Evolutionary conservation across 2,888 invertebrate species (phyloP).

Genomic region (Pterostichus madidus): DNA sequence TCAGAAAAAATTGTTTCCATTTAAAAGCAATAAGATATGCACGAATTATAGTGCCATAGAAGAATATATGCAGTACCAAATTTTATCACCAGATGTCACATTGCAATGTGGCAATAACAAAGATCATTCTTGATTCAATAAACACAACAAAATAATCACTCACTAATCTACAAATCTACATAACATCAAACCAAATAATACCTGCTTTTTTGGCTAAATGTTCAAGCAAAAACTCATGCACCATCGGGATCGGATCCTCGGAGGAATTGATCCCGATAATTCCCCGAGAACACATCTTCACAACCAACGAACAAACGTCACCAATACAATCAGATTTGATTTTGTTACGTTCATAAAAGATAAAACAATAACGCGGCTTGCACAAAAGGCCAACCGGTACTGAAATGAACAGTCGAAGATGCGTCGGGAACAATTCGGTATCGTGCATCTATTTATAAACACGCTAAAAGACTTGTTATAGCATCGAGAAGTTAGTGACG

Average conservation of each 20-base stretch:
- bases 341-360: too few relatives aligned
- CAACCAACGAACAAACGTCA: not conserved
- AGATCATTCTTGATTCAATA: too few relatives aligned
- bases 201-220: conserved; percentile 49
- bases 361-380: not conserved
- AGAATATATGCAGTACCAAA: too few relatives aligned
- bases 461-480: conserved; percentile 51
- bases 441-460: conserved; percentile 54
- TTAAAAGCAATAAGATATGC: too few relatives aligned
- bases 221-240: conserved; percentile 56
- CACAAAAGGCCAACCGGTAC: conserved; percentile 34
- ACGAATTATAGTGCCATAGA: too few relatives aligned
- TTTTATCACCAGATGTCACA: too few relatives aligned
- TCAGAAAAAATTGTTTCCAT: too few relatives aligned
- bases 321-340: not conserved
- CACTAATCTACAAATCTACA: too few relatives aligned
- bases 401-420: conserved; percentile 36
- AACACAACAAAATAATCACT: too few relatives aligned
- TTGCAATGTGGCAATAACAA: too few relatives aligned
- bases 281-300: conserved; percentile 74
- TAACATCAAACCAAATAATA: not conserved
- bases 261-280: conserved; percentile 69
- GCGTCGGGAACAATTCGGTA: conserved; percentile 43
- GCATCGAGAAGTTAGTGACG: conserved; percentile 21
- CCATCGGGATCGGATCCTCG: conserved; percentile 64